Evolutionary conservation across 92 coral and sea anemone genomes (phyloP), one percentile per base, ranked within the genome.

Genomic region (Epizoanthus ramosus): DNA sequence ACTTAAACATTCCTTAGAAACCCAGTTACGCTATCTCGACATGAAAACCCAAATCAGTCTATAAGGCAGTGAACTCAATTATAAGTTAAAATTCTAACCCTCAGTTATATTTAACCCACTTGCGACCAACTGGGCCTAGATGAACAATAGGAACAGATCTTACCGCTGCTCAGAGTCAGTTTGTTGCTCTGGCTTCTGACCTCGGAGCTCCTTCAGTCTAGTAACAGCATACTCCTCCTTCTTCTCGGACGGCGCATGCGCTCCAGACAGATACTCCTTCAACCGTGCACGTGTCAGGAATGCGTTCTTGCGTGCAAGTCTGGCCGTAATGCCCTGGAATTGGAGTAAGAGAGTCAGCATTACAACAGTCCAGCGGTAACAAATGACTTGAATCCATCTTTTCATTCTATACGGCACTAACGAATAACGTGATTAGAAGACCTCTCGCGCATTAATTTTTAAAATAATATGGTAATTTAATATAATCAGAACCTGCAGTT

Each of bases 271-370:
- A 88, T 96, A 94, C 71, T 94, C 99, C 82, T 92, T 94, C 23
- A 96, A 92, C 69, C 89, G 94, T 23, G 98, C 96, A 21, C 97
- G 93, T 23, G 97, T 91, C 54, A 96, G 68, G 94, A 91, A 96
- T 12, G 99, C 97, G 87, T 96, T 96, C 85, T 96, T 94, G 13
- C 95, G 90, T 50, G 95, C 93, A 14, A 96, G 88, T 12, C 99
- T 90, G 39, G 91, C 98, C 9, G 92, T 88, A 45, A 96, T 90
- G 66, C 94, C 94, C 98, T 95, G 80, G 66, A 43, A 28, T n/a
- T 81, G 50, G 43, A 23, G 39, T 15, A 22, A 24, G 19, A 43
- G 15, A 72, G 15, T 39, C 18, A 73, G 73, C 14, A 60, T n/a
- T 4, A 72, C 56, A 37, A 13, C 24, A 41, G 56, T n/a, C 25